A percentile compares a stretch with the other conserved stretches of the same genome.
phyloP scores from a whole-genome alignment of 1,140 invertebrate genomes.

The Nylanderia fulva region DNA sequence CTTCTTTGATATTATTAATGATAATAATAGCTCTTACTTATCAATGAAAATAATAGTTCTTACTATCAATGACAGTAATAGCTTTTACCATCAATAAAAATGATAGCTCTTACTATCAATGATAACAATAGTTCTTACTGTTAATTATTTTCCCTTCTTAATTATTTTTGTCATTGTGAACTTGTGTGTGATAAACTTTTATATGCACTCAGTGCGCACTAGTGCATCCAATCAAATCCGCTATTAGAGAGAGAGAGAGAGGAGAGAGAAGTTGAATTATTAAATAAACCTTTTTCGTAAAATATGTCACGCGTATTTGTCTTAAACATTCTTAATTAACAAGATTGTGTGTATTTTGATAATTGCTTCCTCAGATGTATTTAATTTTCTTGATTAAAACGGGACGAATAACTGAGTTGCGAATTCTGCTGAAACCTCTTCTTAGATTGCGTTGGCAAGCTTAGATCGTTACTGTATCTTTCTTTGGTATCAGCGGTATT shows the following conservation, averaged over 20 bases:
- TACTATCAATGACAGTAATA: no score
- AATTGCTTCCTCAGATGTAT: not conserved
- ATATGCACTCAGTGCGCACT: no score
- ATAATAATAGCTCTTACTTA: no score
- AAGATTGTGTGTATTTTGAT: not conserved
- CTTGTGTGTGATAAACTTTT: no score
- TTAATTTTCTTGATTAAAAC: not conserved
- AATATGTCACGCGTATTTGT: not conserved
- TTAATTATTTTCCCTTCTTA: no score
- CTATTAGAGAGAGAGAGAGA: no score
- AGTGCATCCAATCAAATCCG: no score
- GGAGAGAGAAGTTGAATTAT: not conserved
- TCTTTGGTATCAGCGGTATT: not conserved
- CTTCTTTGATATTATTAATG: conserved; percentile 31
- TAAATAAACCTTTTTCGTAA: not conserved
- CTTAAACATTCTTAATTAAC: conserved; percentile 16
- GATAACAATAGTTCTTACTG: no score
- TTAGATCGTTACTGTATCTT: not conserved
- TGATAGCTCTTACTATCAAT: no score
- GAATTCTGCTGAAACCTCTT: not conserved
- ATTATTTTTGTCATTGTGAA: no score
- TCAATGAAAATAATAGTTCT: no score
- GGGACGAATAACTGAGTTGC: not conserved
- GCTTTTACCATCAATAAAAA: no score
- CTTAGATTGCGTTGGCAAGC: not conserved